phyloP scores from a whole-genome alignment of 2,113 vertebrate species.

The Prinia subflava region DNA sequence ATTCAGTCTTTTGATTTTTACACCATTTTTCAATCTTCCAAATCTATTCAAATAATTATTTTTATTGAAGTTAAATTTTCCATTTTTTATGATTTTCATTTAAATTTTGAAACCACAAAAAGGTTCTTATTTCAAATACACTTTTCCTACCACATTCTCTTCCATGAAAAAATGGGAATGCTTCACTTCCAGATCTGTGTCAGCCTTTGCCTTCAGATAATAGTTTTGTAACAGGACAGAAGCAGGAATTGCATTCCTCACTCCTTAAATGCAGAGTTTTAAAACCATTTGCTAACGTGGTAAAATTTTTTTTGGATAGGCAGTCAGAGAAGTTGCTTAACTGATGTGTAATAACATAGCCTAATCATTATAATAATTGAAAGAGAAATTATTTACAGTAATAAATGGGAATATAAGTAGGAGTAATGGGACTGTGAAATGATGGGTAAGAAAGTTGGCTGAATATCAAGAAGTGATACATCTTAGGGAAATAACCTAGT shows the following conservation, averaged over 20 bases:
- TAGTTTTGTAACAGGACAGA: background rate
- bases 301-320: background rate
- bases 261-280: background rate
- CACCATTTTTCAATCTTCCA: background rate
- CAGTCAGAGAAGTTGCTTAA: background rate
- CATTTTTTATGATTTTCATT: background rate
- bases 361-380: constrained; percentile 51
- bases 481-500: constrained; percentile 27
- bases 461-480: constrained; percentile 26
- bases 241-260: background rate
- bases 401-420: constrained; percentile 57
- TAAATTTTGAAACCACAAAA: background rate
- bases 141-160: background rate
- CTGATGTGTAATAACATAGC: constrained; percentile 11
- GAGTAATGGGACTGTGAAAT: constrained; percentile 46
- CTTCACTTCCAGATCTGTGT: background rate
- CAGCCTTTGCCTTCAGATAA: background rate
- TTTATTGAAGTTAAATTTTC: background rate
- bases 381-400: constrained; percentile 65
- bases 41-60: background rate
- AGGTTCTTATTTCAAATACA: background rate
- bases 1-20: background rate
- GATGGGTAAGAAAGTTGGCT: constrained; percentile 48
- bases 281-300: background rate
- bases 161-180: background rate